Evolutionary conservation across 1,140 invertebrate genomes (phyloP).

Genomic region (Acromyrmex echinatior): DNA sequence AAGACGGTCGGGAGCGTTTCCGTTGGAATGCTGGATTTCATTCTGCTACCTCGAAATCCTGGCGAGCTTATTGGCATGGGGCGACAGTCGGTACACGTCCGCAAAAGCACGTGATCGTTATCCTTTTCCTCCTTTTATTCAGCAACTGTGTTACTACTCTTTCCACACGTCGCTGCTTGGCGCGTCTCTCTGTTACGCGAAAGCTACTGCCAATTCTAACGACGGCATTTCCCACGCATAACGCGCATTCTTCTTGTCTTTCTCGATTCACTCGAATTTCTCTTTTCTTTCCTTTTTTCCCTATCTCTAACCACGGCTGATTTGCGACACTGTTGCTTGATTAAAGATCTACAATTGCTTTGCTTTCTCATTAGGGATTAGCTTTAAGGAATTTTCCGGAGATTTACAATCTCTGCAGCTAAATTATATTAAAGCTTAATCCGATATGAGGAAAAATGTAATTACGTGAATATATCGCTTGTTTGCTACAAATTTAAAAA

Average conservation of each 20-base stretch:
- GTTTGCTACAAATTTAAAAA: no score
- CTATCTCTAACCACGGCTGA: not conserved
- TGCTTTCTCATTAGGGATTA: not conserved
- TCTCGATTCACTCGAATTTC: constrained; percentile 17
- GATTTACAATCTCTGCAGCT: not conserved
- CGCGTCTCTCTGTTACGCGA: not conserved
- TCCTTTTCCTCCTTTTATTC: constrained; percentile 37
- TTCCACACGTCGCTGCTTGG: not conserved
- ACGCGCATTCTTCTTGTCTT: constrained; percentile 46
- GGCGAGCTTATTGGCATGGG: constrained; percentile 64
- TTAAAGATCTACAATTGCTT: not conserved
- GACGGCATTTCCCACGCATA: not conserved
- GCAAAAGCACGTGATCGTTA: constrained; percentile 72
- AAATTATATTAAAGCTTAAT: not conserved
- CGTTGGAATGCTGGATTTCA: constrained; percentile 63
- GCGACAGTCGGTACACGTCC: constrained; percentile 68
- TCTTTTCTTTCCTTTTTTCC: not conserved
- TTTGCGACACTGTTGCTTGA: not conserved
- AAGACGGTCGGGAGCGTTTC: constrained; percentile 37
- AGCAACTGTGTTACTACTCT: not conserved
- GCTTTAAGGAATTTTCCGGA: not conserved
- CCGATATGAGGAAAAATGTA: not conserved
- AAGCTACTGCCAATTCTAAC: constrained; percentile 64
- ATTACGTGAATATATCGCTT: not conserved
- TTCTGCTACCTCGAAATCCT: constrained; percentile 48